A percentile compares a stretch with the other conserved stretches of the same genome.
Conservation (phyloP, 2,888 invertebrate species). For the Calliphora vomitoria region DNA sequence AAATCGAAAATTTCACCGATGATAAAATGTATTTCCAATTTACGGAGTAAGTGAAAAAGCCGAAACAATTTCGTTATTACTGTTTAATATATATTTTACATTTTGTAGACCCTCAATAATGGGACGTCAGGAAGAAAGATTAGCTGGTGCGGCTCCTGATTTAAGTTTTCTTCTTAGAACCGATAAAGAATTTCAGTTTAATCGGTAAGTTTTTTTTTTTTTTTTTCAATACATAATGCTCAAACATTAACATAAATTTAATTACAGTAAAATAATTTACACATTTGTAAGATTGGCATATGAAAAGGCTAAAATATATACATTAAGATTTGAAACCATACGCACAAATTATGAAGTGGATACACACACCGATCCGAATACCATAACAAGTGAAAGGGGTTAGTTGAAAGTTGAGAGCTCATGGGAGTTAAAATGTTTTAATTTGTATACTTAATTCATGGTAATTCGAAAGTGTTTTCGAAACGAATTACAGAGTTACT, state of each 20-base stretch:
- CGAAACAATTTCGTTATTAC: neutral
- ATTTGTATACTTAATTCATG: no score
- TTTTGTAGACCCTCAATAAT: conserved; percentile 91
- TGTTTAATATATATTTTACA: neutral
- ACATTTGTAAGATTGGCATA: conserved; percentile 87
- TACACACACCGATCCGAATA: conserved; percentile 87
- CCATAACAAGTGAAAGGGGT: conserved; percentile 87
- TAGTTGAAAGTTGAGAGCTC: neutral
- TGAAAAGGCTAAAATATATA: conserved; percentile 87
- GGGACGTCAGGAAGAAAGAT: conserved; percentile 91
- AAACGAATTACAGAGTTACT: no score
- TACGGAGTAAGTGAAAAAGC: conserved; percentile 86
- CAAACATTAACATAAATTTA: neutral
- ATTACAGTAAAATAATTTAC: conserved; percentile 85
- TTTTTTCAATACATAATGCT: neutral
- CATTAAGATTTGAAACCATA: conserved; percentile 88
- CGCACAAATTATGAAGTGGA: conserved; percentile 90
- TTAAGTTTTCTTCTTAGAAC: conserved; percentile 89
- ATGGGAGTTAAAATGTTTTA: no score
- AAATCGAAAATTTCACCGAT: conserved; percentile 89
- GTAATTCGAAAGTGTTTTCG: no score
- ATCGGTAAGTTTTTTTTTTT: conserved; percentile 77
- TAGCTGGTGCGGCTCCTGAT: conserved; percentile 90
- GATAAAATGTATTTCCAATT: conserved; percentile 90
- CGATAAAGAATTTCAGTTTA: conserved; percentile 85